Base-by-base conservation (phyloP, 1,140 invertebrate species). In the Proctacanthus coquilletti region DNA sequence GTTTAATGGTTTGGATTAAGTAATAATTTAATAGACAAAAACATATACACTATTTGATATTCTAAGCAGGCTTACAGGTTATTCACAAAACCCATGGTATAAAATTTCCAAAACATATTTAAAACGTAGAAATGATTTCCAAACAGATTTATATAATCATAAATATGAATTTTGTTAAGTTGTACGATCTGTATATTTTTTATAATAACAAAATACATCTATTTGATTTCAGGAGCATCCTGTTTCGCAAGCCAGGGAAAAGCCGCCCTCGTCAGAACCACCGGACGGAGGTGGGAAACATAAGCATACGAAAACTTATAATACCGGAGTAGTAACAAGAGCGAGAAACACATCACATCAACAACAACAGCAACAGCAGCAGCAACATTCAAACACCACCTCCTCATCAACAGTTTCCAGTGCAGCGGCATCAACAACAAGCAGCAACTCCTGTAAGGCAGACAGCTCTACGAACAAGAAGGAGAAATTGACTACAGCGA, bases 171-270 rank as follows among this genome's bases (percentile, higher is more conserved):
- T 27, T 27, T 13, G 13, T 8, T 27, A 27, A 9, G 8, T 13
- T 27, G 23, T 27, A 27, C 8, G 13, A 32, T 13, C 13, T 6
- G 17, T 32, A 13, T 32, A 6, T 5, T 32, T 32, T 32, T 17
- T 13, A 32, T 32, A 5, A 13, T 32, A 5, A 32, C 17, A 6
- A 27, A 27, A 27, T 27, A 13, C 13, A 27, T 27, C 13, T 27
- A 56, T 5, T 56, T 60, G 32, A 34, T 61, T 34, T 62, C 60
- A 42, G 54, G 56, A 14, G 57, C 58, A 14, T 60, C 60, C 39
- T 8, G 31, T 33, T 8, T 8, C 31, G 9, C 15, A 33, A 33
- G 8, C 9, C 6, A 9, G 15, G 9, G 9, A 33, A 15, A 33
- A 35, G 8, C 8, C 14, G 10, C 15, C 19, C 3, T 20, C 25